A percentile compares a stretch with the other conserved stretches of the same genome.
These are phyloP conservation scores for Coremacera marginata DNA, from an alignment of 2,888 invertebrate species.

Conservation along the genomic window DNA sequence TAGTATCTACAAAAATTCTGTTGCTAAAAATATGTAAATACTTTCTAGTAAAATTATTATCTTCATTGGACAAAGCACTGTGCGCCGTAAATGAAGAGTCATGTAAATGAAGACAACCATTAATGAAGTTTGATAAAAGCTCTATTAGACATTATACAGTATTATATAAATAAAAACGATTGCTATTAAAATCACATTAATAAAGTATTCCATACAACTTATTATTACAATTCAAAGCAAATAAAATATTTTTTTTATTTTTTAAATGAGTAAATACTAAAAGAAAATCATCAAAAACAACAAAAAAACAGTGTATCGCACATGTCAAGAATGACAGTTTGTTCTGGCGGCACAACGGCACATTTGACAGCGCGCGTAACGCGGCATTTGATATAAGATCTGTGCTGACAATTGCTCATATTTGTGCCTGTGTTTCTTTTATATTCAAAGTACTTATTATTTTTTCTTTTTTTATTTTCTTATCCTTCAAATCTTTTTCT, in stretches of 20 bases:
- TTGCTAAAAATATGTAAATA: too few relatives aligned
- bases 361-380: slow-evolving; percentile 13
- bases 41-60: too few relatives aligned
- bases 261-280: not conserved
- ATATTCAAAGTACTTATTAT: too few relatives aligned
- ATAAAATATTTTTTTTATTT: not conserved
- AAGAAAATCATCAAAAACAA: not conserved
- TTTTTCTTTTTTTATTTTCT: not conserved
- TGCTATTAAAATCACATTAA: slow-evolving; percentile 22
- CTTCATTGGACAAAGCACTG: too few relatives aligned
- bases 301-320: not conserved
- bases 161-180: not conserved
- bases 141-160: not conserved
- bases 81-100: too few relatives aligned
- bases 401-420: slow-evolving; percentile 10
- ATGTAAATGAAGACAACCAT: too few relatives aligned
- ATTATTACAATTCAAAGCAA: not conserved
- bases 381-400: slow-evolving; percentile 7
- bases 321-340: slow-evolving; percentile 14
- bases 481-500: not conserved
- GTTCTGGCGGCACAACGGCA: not conserved
- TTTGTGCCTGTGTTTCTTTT: not conserved
- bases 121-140: not conserved
- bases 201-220: not conserved
- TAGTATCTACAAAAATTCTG: too few relatives aligned